phyloP scores from a whole-genome alignment of 2,113 vertebrate genomes.

The Limnothrissa miodon region DNA sequence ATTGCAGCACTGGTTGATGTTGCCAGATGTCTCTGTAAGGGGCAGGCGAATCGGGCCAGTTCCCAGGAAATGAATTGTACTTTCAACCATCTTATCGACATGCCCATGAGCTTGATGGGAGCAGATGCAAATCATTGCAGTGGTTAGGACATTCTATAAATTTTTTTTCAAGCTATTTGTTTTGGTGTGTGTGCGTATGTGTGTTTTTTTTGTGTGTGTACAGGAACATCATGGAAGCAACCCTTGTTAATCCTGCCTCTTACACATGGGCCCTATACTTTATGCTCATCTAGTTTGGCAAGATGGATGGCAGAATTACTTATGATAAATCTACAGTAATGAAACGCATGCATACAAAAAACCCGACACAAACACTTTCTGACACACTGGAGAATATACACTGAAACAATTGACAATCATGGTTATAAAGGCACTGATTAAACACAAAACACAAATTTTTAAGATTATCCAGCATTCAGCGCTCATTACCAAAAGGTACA shows the following conservation, averaged over 20 bases:
- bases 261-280: background rate
- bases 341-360: background rate
- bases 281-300: background rate
- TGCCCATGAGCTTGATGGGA: background rate
- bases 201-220: background rate
- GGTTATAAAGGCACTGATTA: conserved; percentile 96
- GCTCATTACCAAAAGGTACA: conserved; percentile 78
- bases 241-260: background rate
- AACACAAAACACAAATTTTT: conserved; percentile 70
- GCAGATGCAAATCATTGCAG: background rate
- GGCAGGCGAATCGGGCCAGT: background rate
- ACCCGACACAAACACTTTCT: background rate
- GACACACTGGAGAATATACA: background rate
- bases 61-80: background rate
- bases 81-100: background rate
- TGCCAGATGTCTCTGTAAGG: background rate
- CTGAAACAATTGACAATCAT: conserved; percentile 42
- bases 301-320: background rate
- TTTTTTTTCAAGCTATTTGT: background rate
- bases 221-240: background rate
- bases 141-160: background rate
- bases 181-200: background rate
- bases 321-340: background rate
- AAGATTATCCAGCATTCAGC: conserved; percentile 36
- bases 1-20: background rate